phyloP scores from a whole-genome alignment of 2,797 vertebrate species.

The Acanthiza pusilla region DNA sequence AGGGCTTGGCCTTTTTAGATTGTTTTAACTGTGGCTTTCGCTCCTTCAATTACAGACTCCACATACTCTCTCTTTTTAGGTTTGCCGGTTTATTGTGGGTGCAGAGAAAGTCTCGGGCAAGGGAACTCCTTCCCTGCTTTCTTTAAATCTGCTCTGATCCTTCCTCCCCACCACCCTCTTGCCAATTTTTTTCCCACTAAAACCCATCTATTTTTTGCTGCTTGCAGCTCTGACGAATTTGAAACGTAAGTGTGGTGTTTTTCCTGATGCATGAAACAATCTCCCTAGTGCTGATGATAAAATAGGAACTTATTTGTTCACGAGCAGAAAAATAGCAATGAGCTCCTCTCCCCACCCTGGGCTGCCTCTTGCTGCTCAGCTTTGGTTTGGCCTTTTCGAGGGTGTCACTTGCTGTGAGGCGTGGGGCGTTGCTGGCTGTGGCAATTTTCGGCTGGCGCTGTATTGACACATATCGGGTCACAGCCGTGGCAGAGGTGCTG shows the following conservation, averaged over 20 bases:
- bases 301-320: background rate
- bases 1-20: constrained; percentile 58
- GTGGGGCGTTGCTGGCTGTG: fast-evolving
- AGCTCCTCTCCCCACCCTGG: background rate
- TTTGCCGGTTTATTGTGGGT: background rate
- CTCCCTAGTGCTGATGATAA: background rate
- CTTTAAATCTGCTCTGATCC: background rate
- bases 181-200: background rate
- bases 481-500: background rate
- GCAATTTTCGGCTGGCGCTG: background rate
- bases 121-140: background rate
- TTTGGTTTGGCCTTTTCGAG: background rate
- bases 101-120: background rate
- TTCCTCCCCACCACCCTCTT: background rate
- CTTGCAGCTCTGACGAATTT: background rate
- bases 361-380: background rate
- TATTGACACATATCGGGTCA: fast-evolving
- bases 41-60: constrained; percentile 22
- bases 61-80: constrained; percentile 22
- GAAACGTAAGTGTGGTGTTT: background rate
- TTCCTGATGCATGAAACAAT: background rate
- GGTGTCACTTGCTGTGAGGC: background rate
- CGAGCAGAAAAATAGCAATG: background rate
- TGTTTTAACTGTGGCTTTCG: constrained; percentile 50
- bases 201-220: background rate